Conservation (phyloP, 1,140 invertebrate species). For the Eubasilissa regina region DNA sequence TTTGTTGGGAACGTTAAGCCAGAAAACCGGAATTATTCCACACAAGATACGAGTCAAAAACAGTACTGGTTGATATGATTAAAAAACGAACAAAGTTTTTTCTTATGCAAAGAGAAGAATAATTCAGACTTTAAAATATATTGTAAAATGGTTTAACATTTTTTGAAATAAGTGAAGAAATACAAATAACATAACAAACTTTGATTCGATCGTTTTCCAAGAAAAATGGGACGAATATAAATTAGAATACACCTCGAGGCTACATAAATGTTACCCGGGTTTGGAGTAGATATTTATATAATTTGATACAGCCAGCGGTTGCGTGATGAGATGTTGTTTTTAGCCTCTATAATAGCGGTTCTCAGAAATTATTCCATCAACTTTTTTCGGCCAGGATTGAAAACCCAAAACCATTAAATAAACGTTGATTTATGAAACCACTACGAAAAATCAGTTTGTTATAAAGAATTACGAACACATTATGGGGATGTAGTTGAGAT, state of each 20-base stretch:
- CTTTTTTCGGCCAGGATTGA: slow-evolving; percentile 6
- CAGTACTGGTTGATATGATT: too few relatives aligned
- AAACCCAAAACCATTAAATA: slow-evolving; percentile 5
- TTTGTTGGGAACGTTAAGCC: too few relatives aligned
- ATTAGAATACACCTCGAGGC: background rate
- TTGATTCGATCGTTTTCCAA: background rate
- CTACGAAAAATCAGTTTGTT: background rate
- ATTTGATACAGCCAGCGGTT: background rate
- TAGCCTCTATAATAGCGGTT: background rate
- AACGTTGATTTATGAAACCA: background rate
- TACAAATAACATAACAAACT: background rate
- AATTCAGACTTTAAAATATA: too few relatives aligned
- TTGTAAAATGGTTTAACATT: too few relatives aligned
- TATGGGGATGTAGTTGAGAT: background rate
- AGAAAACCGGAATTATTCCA: too few relatives aligned
- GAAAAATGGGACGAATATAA: slow-evolving; percentile 1
- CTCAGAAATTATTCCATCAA: slow-evolving; percentile 2
- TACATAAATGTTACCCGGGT: background rate
- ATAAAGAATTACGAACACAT: slow-evolving; percentile 1
- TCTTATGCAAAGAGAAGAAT: too few relatives aligned
- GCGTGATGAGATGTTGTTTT: slow-evolving; percentile 8
- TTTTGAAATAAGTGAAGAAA: too few relatives aligned
- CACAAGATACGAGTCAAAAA: too few relatives aligned
- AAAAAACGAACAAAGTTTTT: too few relatives aligned
- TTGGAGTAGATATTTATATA: background rate